A percentile compares a stretch with the other conserved stretches of the same genome.
Evolutionary conservation across 2,113 vertebrate genomes (phyloP).

Genomic region (Ramphastos sulfuratus): DNA sequence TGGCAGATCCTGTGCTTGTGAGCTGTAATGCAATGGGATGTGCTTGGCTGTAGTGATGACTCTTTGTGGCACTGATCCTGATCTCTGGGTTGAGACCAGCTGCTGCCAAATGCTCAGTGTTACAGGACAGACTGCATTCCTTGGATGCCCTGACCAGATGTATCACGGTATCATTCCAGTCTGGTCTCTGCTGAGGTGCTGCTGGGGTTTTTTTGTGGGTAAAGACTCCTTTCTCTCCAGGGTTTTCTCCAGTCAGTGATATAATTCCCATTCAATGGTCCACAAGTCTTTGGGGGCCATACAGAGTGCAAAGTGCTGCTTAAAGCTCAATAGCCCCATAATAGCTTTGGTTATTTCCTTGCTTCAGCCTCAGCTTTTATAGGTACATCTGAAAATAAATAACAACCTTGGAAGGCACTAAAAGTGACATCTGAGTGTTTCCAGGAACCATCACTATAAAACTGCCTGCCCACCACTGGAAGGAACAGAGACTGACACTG

Average conservation of each 20-base stretch:
- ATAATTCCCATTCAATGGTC: not conserved
- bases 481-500: slow-evolving; percentile 39
- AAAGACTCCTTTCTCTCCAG: not conserved
- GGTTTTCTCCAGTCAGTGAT: not conserved
- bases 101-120: not conserved
- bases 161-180: not conserved
- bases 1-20: accelerated
- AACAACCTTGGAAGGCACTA: not conserved
- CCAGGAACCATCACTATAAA: slow-evolving; percentile 45
- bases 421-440: slow-evolving; percentile 40
- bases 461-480: slow-evolving; percentile 8
- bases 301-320: not conserved
- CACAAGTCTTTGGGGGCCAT: not conserved
- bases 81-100: not conserved
- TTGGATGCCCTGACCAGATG: not conserved
- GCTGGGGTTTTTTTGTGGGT: not conserved
- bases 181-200: not conserved
- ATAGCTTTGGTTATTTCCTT: not conserved
- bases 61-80: not conserved
- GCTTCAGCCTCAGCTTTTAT: not conserved
- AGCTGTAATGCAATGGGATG: accelerated
- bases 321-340: not conserved
- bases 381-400: slow-evolving; percentile 32
- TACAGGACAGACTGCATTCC: accelerated
- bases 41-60: not conserved